phyloP scores from a whole-genome alignment of 2,113 vertebrate species.

The Mus spicilegus region DNA sequence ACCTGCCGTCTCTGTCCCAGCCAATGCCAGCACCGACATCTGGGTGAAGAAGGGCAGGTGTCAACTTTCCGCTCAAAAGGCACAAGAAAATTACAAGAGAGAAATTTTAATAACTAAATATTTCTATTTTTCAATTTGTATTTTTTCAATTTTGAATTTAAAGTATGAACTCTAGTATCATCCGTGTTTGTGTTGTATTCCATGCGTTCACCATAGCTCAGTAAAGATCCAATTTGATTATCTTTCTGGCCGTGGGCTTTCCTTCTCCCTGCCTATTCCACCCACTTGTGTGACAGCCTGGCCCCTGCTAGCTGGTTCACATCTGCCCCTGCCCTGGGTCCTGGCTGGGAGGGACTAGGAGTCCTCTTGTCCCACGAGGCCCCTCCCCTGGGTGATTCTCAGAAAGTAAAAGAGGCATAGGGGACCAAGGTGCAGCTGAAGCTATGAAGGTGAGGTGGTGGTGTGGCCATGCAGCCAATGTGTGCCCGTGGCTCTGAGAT shows the following conservation, averaged over 20 bases:
- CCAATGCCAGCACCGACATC: neutral
- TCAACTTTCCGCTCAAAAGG: slow-evolving; percentile 41
- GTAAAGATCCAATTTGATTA: slow-evolving; percentile 80
- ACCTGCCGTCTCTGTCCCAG: neutral
- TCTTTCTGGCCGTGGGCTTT: slow-evolving; percentile 76
- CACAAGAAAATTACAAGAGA: slow-evolving; percentile 63
- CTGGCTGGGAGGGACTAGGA: neutral
- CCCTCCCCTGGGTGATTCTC: neutral
- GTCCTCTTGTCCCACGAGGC: neutral
- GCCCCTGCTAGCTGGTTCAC: slow-evolving; percentile 61
- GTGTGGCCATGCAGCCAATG: neutral
- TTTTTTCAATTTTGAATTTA: slow-evolving; percentile 81
- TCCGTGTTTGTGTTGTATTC: slow-evolving; percentile 77
- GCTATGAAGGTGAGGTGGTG: neutral
- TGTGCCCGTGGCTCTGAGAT: slow-evolving; percentile 36
- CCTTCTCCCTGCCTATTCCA: slow-evolving; percentile 69
- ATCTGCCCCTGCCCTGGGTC: neutral
- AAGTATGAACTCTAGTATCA: slow-evolving; percentile 60
- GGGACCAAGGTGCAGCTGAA: neutral
- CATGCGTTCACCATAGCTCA: slow-evolving; percentile 76
- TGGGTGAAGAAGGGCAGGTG: neutral
- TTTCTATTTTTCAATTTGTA: slow-evolving; percentile 84
- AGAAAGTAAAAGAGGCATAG: neutral
- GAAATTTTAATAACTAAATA: slow-evolving; percentile 76
- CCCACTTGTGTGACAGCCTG: slow-evolving; percentile 74